Evolutionary conservation across 64 coral and sea anemone genomes (phyloP), one percentile per base, ranked within the genome.

Genomic region (Catalaphyllia jardinei): DNA sequence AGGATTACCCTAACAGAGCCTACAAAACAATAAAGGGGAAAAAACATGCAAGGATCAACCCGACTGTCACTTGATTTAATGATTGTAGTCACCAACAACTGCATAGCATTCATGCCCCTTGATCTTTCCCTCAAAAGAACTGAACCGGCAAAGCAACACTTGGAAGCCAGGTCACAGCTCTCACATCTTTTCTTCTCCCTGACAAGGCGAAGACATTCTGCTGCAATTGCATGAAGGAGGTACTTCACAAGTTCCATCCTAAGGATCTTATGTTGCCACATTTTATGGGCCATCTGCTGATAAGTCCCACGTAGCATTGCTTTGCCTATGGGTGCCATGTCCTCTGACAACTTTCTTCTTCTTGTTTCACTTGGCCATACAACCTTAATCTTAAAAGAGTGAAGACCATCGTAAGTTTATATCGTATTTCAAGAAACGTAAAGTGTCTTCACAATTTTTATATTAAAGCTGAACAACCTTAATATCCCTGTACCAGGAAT

Each of bases 101-200:
- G 72, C 14, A 74, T 29, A 31, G 72, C 72, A 74, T 74, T 31
- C 72, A 74, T 39, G 31, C 72, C 71, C 72, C 72, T 74, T 74
- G 72, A 74, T 31, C 72, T 74, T 31, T 74, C 10, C 29, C 72
- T 74, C 33, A 74, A 31, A 74, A 74, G 72, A 14, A 74, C 72
- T 31, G 72, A 25, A 7, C 72, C 39, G 5, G 39, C 39, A 46
- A 46, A 46, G 39, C 39, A 46, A 46, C 39, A 46, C 39, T 46
- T 46, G 39, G 39, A 46, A 46, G 39, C 39, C 39, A 46, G 39
- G 39, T 46, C 39, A 46, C 39, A 46, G 39, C 5, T 46, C 5
- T 46, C 39, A 46, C 39, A 46, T 46, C 39, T 46, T 46, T 46
- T 46, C 39, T 46, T 8, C 39, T 46, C 39, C 39, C 39, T 46